phyloP scores from a whole-genome alignment of 2,113 vertebrate genomes.

The Ibidorhyncha struthersii region DNA sequence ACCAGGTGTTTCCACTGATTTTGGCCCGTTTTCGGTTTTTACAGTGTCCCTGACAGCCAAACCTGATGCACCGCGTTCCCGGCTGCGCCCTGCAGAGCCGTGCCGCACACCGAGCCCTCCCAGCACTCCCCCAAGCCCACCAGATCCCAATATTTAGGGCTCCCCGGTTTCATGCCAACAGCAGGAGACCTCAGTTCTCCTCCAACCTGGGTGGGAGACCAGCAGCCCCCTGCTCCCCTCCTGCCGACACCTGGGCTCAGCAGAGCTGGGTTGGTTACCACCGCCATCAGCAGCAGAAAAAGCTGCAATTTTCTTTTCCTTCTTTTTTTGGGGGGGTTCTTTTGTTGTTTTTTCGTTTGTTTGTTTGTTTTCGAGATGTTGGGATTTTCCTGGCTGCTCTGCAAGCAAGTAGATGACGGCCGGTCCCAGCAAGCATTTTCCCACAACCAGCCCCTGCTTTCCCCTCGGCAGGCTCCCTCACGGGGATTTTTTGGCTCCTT shows the following conservation, averaged over 20 bases:
- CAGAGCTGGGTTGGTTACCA: rapidly evolving
- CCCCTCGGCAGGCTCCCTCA: rapidly evolving
- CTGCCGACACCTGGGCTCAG: neutral
- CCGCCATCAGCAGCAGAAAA: neutral
- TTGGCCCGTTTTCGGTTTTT: neutral
- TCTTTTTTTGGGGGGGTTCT: too few species aligned
- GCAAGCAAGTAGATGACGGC: neutral
- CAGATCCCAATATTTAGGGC: rapidly evolving
- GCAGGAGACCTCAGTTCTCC: neutral
- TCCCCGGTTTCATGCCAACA: neutral
- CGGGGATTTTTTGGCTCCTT: rapidly evolving
- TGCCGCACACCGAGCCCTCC: rapidly evolving
- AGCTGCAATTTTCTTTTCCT: neutral
- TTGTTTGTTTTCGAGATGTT: neutral
- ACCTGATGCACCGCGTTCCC: rapidly evolving
- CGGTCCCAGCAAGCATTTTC: neutral
- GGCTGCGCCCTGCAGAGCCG: rapidly evolving
- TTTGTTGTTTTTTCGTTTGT: too few species aligned
- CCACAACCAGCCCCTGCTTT: neutral
- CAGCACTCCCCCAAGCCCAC: rapidly evolving
- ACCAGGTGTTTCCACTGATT: neutral
- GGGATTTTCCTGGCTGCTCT: neutral
- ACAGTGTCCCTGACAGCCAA: neutral
- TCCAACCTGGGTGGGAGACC: neutral
- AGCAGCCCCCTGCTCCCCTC: neutral